Base-by-base conservation (phyloP, 1,140 invertebrate genomes). In the Armadillidium nasatum region DNA sequence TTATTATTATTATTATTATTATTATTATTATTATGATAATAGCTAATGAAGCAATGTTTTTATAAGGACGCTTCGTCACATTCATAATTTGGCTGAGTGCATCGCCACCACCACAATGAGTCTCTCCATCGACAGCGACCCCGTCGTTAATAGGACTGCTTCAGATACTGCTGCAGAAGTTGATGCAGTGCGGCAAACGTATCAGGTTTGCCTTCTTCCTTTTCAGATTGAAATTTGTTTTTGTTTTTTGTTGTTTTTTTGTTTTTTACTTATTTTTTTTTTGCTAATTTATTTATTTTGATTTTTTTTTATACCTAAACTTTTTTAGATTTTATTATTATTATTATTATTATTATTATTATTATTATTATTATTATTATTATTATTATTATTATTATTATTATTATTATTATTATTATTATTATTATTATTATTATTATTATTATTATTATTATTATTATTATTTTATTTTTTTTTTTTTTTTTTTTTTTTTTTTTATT, bases 11-110 rank as follows among this genome's bases (percentile, higher is more conserved):
- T 0, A 11, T 54, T 0, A 67, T 66, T 3, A n/a, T n/a, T n/a
- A n/a, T n/a, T n/a, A n/a, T n/a, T n/a, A n/a, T n/a, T n/a, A n/a
- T n/a, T n/a, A n/a, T n/a, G n/a, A n/a, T n/a, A n/a, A n/a, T n/a
- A n/a, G n/a, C n/a, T n/a, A n/a, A n/a, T n/a, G n/a, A n/a, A n/a
- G n/a, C n/a, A n/a, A n/a, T n/a, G n/a, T n/a, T n/a, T n/a, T 0
- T 75, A 44, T 44, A 72, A 80, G 79, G 60, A 78, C 79, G 21
- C 22, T 78, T 19, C 76, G 77, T 21, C 77, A 80, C 67, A 66
- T 80, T 33, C 22, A 74, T 71, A 67, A 76, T 10, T 46, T 76
- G 44, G 74, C 79, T 9, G 76, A 78, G 67, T 80, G 79, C 66
- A 75, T 80, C 33, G 68, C 79, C 19, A 71, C 79, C 6, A 69